phyloP scores from a whole-genome alignment of 2,888 invertebrate genomes.

The Oxytorus armatus region DNA sequence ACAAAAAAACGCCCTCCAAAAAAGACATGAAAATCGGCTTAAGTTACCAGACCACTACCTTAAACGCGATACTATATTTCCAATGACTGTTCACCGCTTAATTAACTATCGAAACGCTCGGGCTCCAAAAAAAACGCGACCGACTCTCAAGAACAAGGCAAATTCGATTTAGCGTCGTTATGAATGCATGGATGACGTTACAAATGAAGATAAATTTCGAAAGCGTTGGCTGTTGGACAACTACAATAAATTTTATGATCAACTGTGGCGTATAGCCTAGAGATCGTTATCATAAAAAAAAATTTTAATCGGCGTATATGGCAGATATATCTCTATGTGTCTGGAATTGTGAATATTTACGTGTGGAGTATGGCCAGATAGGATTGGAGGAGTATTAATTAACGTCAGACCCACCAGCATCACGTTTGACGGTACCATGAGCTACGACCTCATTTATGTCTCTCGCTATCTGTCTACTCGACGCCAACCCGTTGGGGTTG shows the following conservation, averaged over 20 bases:
- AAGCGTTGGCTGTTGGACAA: background rate
- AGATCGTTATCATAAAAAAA: background rate
- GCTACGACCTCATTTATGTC: conserved; percentile 76
- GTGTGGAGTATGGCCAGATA: conserved; percentile 30
- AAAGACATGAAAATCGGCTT: too few relatives aligned
- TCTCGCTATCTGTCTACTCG: conserved; percentile 75
- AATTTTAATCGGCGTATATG: background rate
- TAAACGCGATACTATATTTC: background rate
- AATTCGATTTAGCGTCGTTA: background rate
- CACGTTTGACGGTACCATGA: conserved; percentile 78
- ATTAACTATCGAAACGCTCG: background rate
- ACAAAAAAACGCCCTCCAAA: too few relatives aligned
- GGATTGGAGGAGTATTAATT: conserved; percentile 79
- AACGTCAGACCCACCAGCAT: conserved; percentile 77
- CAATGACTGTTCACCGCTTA: background rate
- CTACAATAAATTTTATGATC: conserved; percentile 10
- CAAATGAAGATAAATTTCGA: background rate
- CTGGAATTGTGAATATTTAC: conserved; percentile 3
- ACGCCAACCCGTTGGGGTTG: conserved; percentile 50
- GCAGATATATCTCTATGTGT: background rate
- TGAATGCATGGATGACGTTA: background rate
- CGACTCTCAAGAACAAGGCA: background rate
- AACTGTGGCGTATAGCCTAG: background rate
- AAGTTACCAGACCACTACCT: background rate
- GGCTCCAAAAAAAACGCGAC: background rate